Evolutionary conservation across 2,113 vertebrate genomes (phyloP).

Genomic region (Charadrius vociferus): DNA sequence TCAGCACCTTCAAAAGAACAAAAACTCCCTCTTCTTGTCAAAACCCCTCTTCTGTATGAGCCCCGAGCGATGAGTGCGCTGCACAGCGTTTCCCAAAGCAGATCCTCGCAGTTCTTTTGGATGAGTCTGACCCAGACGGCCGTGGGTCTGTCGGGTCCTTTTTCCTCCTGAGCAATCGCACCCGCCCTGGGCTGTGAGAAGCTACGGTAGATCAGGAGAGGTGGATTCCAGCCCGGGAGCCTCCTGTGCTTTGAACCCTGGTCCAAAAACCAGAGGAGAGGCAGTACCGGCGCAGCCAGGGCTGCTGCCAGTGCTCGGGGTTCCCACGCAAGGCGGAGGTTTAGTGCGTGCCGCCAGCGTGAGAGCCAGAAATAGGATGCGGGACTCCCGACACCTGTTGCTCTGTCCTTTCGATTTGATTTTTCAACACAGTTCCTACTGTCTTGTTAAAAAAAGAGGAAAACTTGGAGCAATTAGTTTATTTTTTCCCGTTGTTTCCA

Average conservation of each 20-base stretch:
- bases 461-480: fast-evolving
- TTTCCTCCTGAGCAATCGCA: not conserved
- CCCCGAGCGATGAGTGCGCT: not conserved
- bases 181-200: not conserved
- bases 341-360: not conserved
- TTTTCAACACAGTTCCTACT: not conserved
- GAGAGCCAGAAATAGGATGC: not conserved
- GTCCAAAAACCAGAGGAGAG: not conserved
- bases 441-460: not conserved
- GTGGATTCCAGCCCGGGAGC: not conserved
- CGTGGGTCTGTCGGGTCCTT: not conserved
- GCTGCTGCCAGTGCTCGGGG: not conserved
- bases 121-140: not conserved
- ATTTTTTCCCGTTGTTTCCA: not conserved
- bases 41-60: not conserved
- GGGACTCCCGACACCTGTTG: not conserved
- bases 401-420: not conserved
- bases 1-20: not conserved
- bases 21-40: not conserved
- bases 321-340: not conserved
- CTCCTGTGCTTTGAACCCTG: not conserved
- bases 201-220: not conserved
- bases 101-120: not conserved
- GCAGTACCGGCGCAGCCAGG: not conserved
- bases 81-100: not conserved